These are phyloP conservation scores for Amblyraja radiata DNA, from an alignment of 2,797 vertebrate genomes.

Conservation along the genomic window DNA sequence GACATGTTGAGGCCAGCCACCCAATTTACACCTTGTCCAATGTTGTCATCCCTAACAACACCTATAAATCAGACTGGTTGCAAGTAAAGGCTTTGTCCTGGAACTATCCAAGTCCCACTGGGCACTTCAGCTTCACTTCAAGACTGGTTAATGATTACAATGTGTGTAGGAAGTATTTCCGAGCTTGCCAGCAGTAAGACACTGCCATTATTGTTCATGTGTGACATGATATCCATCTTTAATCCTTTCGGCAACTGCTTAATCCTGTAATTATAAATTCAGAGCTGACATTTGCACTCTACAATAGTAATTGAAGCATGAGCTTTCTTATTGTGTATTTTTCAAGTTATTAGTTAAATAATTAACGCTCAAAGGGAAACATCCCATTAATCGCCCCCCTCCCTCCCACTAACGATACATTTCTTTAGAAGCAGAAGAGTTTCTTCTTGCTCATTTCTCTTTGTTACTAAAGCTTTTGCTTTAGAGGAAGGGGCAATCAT, in stretches of 20 bases:
- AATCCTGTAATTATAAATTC: slow-evolving; percentile 2
- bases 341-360: neutral
- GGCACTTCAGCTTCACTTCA: neutral
- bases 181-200: neutral
- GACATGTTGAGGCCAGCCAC: neutral
- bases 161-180: neutral
- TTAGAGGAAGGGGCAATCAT: neutral
- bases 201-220: neutral
- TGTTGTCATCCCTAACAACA: neutral
- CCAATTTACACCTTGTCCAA: neutral
- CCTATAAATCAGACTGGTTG: neutral
- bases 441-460: neutral
- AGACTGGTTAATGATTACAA: neutral
- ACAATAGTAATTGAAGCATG: neutral
- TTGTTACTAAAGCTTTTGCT: neutral
- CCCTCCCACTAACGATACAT: neutral
- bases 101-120: neutral
- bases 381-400: neutral
- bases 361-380: neutral
- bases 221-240: neutral
- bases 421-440: neutral
- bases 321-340: neutral
- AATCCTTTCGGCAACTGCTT: neutral
- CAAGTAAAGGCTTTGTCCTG: neutral
- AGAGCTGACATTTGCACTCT: neutral